Evolutionary conservation across 2,797 vertebrate genomes (phyloP).

Genomic region (Octomys mimax): DNA sequence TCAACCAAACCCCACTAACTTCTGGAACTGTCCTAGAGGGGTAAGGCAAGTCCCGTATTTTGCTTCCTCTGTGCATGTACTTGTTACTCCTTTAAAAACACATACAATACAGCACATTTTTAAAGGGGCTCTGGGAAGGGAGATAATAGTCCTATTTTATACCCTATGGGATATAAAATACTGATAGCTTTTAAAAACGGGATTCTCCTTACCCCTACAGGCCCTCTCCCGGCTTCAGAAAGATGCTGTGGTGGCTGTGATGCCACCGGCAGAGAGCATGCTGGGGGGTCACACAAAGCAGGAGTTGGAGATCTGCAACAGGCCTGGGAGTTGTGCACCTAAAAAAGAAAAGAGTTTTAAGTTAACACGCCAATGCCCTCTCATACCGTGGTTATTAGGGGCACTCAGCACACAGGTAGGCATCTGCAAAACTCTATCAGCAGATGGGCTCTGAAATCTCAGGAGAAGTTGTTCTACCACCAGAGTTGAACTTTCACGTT

Average conservation of each 20-base stretch:
- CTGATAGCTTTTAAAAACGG: constrained; percentile 86
- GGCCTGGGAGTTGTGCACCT: constrained; percentile 87
- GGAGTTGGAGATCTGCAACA: constrained; percentile 87
- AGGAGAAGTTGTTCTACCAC: background rate
- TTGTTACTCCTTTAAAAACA: constrained; percentile 84
- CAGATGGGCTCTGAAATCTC: constrained; percentile 62
- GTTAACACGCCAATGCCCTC: constrained; percentile 81
- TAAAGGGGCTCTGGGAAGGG: constrained; percentile 83
- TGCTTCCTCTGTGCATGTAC: constrained; percentile 85
- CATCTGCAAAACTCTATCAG: constrained; percentile 51
- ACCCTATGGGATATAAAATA: constrained; percentile 86
- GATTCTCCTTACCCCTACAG: constrained; percentile 87
- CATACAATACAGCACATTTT: constrained; percentile 84
- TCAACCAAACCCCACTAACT: constrained; percentile 73
- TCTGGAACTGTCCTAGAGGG: constrained; percentile 85
- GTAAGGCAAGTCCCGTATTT: constrained; percentile 86
- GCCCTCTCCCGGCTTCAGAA: constrained; percentile 87
- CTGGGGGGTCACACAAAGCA: constrained; percentile 86
- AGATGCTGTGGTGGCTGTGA: constrained; percentile 85
- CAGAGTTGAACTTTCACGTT: background rate
- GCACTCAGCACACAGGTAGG: constrained; percentile 82
- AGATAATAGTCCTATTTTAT: constrained; percentile 84
- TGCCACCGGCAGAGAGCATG: constrained; percentile 87
- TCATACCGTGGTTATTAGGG: constrained; percentile 81
- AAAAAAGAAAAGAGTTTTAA: constrained; percentile 86